A percentile compares a stretch with the other conserved stretches of the same genome.
These are phyloP conservation scores for Timema cristinae DNA, from an alignment of 2,888 invertebrate species.

Conservation along the genomic window DNA sequence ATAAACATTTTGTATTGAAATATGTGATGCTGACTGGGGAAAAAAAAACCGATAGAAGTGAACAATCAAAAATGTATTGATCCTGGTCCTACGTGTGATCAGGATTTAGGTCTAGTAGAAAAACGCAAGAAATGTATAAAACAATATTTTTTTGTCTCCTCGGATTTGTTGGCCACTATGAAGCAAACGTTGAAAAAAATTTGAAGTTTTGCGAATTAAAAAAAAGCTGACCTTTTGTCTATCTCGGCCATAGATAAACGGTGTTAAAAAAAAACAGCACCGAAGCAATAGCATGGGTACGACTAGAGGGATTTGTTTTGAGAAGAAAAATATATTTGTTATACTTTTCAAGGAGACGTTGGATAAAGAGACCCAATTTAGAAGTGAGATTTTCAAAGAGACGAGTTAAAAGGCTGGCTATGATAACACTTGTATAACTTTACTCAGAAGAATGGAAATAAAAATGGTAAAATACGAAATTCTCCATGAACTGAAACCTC, in stretches of 20 bases:
- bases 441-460: neutral
- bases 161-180: neutral
- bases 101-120: slow-evolving; percentile 9
- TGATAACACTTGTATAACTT: neutral
- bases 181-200: neutral
- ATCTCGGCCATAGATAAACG: neutral
- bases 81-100: slow-evolving; percentile 11
- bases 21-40: neutral
- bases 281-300: slow-evolving; percentile 12
- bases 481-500: slow-evolving; percentile 4
- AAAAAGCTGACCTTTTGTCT: neutral
- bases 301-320: slow-evolving; percentile 9
- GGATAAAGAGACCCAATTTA: neutral
- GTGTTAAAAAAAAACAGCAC: neutral
- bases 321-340: neutral
- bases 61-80: slow-evolving; percentile 1
- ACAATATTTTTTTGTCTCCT: slow-evolving; percentile 3
- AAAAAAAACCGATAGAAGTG: neutral
- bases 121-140: neutral
- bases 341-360: slow-evolving; percentile 5
- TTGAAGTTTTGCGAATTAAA: neutral
- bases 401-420: neutral
- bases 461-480: neutral
- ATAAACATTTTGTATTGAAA: neutral
- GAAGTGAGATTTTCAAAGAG: slow-evolving; percentile 2